Conservation (phyloP, 2,113 vertebrate species). For the Ceyx cyanopectus region DNA sequence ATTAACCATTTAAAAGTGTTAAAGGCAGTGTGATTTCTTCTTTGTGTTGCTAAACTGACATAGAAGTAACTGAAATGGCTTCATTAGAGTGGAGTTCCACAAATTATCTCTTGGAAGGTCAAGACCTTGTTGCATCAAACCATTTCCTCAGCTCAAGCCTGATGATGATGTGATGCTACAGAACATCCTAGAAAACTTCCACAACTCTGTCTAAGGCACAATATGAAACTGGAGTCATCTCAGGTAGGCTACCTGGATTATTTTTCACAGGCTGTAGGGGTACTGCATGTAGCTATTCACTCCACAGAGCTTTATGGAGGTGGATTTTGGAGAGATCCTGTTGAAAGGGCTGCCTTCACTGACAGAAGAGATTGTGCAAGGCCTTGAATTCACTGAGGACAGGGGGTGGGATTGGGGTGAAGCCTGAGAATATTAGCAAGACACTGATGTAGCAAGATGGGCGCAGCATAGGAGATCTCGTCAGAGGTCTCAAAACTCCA, state of each 20-base stretch:
- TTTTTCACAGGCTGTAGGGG: neutral
- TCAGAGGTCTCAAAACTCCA: neutral
- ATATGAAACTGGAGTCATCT: neutral
- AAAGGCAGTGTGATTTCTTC: neutral
- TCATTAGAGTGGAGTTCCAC: no score
- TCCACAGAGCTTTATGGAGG: neutral
- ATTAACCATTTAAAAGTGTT: neutral
- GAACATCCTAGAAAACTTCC: neutral
- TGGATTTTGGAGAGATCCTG: neutral
- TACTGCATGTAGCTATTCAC: neutral
- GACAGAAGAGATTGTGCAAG: neutral
- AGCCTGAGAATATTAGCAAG: neutral
- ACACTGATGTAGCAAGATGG: neutral
- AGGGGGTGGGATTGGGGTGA: neutral
- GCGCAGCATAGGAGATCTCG: accelerated
- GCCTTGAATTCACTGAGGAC: neutral
- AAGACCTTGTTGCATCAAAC: neutral
- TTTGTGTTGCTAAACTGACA: neutral
- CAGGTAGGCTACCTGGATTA: neutral
- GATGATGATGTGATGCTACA: neutral
- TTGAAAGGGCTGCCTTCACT: neutral
- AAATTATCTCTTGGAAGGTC: neutral
- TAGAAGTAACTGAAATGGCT: neutral
- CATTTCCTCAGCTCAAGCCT: neutral
- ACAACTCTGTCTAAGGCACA: neutral